These are phyloP conservation scores for Lepidocolaptes lacrymiger DNA, from an alignment of 2,797 vertebrate genomes.

Conservation along the genomic window DNA sequence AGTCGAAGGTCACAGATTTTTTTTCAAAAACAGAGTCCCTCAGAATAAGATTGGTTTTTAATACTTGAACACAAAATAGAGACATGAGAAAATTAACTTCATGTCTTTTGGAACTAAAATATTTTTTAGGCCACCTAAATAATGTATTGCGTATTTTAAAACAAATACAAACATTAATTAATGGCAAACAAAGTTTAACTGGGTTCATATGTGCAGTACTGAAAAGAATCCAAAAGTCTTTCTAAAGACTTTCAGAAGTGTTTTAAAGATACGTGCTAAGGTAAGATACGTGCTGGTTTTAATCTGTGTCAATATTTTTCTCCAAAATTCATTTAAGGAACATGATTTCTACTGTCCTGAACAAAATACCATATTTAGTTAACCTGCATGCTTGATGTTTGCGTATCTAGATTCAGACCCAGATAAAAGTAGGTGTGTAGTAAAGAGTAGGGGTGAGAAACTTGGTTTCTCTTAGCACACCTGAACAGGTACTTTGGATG, in stretches of 20 bases:
- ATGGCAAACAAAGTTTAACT: not conserved
- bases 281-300: not conserved
- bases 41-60: not conserved
- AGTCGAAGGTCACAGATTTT: conserved; percentile 8
- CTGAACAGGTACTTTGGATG: rapidly evolving
- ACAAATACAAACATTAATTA: not conserved
- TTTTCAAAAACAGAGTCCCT: not conserved
- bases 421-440: not conserved
- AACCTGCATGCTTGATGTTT: not conserved
- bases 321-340: not conserved
- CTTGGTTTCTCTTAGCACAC: not conserved
- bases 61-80: not conserved
- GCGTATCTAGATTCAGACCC: not conserved
- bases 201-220: not conserved
- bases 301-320: not conserved
- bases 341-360: not conserved
- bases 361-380: not conserved
- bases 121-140: not conserved
- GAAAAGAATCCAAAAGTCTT: not conserved
- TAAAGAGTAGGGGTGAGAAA: not conserved
- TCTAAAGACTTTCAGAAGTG: not conserved
- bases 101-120: not conserved
- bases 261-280: not conserved
- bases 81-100: not conserved
- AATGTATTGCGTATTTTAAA: not conserved